Conservation (phyloP, 2,113 vertebrate species). For the Porphyrio hochstetteri region DNA sequence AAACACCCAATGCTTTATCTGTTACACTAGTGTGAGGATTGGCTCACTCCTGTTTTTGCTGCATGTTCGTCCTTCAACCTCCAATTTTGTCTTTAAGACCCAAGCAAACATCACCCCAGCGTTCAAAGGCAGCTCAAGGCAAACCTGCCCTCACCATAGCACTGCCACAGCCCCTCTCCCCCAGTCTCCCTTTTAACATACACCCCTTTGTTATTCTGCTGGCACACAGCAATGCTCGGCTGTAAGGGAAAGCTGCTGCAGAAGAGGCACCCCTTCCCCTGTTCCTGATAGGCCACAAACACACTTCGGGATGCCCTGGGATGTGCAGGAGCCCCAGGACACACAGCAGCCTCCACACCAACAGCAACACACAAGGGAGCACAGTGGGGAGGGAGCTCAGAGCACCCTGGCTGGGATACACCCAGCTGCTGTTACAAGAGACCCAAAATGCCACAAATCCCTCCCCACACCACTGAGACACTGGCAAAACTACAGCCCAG, state of each 20-base stretch:
- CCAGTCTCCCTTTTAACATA: fast-evolving
- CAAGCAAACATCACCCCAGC: background rate
- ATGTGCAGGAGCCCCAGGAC: fast-evolving
- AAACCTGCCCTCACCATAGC: background rate
- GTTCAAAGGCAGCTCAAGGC: background rate
- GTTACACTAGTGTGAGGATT: background rate
- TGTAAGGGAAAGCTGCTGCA: background rate
- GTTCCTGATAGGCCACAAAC: background rate
- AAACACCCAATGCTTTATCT: background rate
- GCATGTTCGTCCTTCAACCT: background rate
- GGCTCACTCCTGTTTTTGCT: background rate
- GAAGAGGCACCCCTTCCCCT: background rate
- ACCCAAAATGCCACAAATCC: no score
- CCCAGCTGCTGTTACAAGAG: fast-evolving
- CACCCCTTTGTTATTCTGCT: fast-evolving
- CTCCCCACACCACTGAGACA: no score
- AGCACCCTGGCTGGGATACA: background rate
- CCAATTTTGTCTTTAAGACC: background rate
- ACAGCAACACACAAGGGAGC: no score
- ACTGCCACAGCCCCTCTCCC: background rate
- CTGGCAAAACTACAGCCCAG: background rate
- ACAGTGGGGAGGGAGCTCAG: background rate
- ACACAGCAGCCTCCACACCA: background rate
- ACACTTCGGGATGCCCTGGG: background rate
- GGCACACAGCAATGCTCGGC: fast-evolving